Conservation (phyloP, 2,113 vertebrate species). For the Ramphastos sulfuratus region DNA sequence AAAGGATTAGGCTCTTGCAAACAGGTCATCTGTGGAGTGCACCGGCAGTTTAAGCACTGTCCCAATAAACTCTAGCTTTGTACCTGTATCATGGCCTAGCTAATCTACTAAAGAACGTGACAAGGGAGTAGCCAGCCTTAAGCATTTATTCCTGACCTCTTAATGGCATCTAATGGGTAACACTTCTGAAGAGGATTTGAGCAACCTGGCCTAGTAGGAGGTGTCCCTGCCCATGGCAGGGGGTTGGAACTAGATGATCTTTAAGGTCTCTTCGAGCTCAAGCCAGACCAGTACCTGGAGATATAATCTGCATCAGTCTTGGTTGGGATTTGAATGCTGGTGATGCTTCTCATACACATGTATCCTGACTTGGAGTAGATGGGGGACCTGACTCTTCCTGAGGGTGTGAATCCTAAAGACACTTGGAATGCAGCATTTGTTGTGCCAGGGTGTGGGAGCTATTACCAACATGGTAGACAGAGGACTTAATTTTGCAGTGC, state of each 20-base stretch:
- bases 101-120: background rate
- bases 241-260: too few species aligned
- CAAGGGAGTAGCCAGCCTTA: background rate
- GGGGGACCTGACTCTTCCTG: background rate
- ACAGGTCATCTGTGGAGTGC: slow-evolving; percentile 44
- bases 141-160: background rate
- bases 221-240: too few species aligned
- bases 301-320: background rate
- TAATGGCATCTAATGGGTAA: background rate
- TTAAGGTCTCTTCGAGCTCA: too few species aligned
- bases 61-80: background rate
- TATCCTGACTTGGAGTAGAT: background rate
- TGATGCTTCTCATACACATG: background rate
- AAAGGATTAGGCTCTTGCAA: slow-evolving; percentile 37
- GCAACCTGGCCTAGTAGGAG: too few species aligned
- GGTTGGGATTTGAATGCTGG: background rate
- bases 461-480: background rate
- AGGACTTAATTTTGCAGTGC: background rate
- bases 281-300: background rate
- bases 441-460: background rate
- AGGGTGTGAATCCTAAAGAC: background rate
- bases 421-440: background rate
- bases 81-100: background rate
- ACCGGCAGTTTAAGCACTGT: background rate
- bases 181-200: background rate